Evolutionary conservation across 1,140 invertebrate genomes (phyloP), one percentile per base, ranked within the genome.

Genomic region (Habropoda laboriosa): DNA sequence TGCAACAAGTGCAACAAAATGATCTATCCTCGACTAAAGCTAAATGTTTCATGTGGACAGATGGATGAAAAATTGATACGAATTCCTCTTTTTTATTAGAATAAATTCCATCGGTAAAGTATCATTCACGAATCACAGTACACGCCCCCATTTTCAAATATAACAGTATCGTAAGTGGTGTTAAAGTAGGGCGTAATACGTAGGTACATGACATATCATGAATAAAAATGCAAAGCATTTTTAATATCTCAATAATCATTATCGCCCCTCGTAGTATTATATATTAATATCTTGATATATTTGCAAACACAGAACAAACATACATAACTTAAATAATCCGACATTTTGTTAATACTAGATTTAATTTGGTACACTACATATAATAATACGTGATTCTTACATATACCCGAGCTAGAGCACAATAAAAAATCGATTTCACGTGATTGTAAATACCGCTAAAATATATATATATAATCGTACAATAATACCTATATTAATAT

Each of bases 261-360:
- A 5, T 38, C 21, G 16, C 51, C 40, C 13, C 35, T 53, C 42
- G 58, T 42, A 16, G 7, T 13, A 30, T 40, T n/a, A 78, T 58
- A 30, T 68, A 71, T 58, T 58, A 71, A 40, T 16, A 42, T 16
- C 12, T 78, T 6, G 3, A 60, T 55, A 63, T 53, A 79, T 45
- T 53, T 30, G 32, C 73, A 73, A 63, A 68, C 51, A 35, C 16
- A 47, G 38, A 60, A 80, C 35, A 66, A 60, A 49, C 27, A 51
- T 77, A 68, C 74, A 77, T 78, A 77, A 61, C 64, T 70, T 81
- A 78, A 78, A 55, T n/a, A 66, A 35, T 45, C 35, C 55, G 21
- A 64, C 32, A 76, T 76, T 70, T 51, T 77, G 10, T 61, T 21
- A 63, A 24, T 58, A 45, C 42, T 68, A 70, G 21, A 75, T 60